Conservation (phyloP, 2,888 invertebrate species). For the Dasypogon diadema region DNA sequence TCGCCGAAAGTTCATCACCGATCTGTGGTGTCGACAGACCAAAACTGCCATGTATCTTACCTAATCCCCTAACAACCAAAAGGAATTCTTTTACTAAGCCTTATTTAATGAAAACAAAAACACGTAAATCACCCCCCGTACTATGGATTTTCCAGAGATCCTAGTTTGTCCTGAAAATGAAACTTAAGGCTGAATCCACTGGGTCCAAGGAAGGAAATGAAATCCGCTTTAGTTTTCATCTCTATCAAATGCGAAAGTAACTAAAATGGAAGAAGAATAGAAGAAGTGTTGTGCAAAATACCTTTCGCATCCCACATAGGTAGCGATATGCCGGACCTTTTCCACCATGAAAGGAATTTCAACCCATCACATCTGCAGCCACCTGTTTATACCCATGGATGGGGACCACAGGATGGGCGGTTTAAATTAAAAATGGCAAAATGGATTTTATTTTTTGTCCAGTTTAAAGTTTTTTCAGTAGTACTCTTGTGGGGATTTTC, state of each 20-base stretch:
- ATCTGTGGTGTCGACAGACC: neutral
- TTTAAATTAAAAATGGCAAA: conserved; percentile 46
- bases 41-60: conserved; percentile 28
- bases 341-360: conserved; percentile 14
- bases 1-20: conserved; percentile 12
- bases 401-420: neutral
- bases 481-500: conserved; percentile 5
- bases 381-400: conserved; percentile 23
- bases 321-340: neutral
- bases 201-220: neutral
- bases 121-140: conserved; percentile 29
- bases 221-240: conserved; percentile 50
- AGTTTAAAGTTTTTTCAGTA: conserved; percentile 31
- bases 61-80: conserved; percentile 48
- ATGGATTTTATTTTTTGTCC: conserved; percentile 43
- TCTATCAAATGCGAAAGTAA: neutral
- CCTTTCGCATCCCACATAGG: conserved; percentile 11
- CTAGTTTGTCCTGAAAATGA: neutral
- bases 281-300: neutral
- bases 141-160: too few relatives aligned
- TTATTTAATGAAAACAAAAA: conserved; percentile 52
- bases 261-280: neutral
- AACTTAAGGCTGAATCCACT: neutral
- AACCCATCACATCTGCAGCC: neutral
- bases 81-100: conserved; percentile 42